These are phyloP conservation scores for Suillia variegata DNA, from an alignment of 2,888 invertebrate genomes.

Conservation along the genomic window DNA sequence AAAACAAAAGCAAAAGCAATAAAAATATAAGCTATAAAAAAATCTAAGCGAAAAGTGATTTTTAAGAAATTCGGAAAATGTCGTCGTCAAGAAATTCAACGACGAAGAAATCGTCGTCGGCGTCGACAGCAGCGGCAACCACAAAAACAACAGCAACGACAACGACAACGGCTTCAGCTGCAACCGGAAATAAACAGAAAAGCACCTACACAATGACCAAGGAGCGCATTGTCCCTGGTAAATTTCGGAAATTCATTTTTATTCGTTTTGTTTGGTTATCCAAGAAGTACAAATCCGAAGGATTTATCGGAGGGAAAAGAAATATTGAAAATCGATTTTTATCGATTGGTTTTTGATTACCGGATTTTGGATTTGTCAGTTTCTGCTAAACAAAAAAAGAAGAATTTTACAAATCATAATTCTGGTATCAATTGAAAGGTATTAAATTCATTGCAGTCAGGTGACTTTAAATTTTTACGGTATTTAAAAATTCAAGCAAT, in stretches of 20 bases:
- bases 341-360: too few relatives aligned
- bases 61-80: conserved; percentile 34
- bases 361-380: too few relatives aligned
- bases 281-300: not conserved
- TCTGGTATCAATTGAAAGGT: too few relatives aligned
- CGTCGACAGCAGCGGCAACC: conserved; percentile 34
- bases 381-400: too few relatives aligned
- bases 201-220: conserved; percentile 54
- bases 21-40: conserved; percentile 6
- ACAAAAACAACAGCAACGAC: conserved; percentile 30
- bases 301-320: too few relatives aligned
- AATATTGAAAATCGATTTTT: too few relatives aligned
- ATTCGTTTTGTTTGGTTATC: not conserved
- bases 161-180: conserved; percentile 19
- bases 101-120: conserved; percentile 43
- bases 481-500: too few relatives aligned
- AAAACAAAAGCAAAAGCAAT: conserved; percentile 3
- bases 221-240: conserved; percentile 56
- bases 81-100: conserved; percentile 43
- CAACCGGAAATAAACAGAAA: conserved; percentile 49
- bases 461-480: too few relatives aligned
- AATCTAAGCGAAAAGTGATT: conserved; percentile 8
- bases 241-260: too few relatives aligned
- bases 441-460: too few relatives aligned
- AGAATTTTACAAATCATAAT: too few relatives aligned